phyloP scores from a whole-genome alignment of 2,888 invertebrate genomes.

The Agapetus fuscipes region DNA sequence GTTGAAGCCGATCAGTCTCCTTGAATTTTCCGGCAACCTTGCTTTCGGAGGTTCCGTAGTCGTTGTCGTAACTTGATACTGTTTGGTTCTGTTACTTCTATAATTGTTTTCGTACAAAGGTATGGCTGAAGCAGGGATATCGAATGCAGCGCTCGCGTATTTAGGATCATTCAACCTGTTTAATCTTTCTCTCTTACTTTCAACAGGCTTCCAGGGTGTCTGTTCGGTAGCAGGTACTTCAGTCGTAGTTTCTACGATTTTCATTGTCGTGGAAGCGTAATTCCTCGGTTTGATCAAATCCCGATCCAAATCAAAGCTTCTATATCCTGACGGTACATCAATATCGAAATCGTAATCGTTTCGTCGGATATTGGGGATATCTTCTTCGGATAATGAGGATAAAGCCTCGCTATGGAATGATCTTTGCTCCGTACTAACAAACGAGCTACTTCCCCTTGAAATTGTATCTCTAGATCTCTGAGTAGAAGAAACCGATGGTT shows the following conservation, averaged over 20 bases:
- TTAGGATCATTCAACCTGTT: neutral
- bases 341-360: conserved; percentile 7
- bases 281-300: neutral
- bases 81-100: conserved; percentile 3
- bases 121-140: conserved; percentile 10
- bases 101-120: conserved; percentile 7
- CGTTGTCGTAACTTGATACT: conserved; percentile 7
- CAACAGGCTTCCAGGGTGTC: neutral
- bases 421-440: neutral
- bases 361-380: conserved; percentile 1
- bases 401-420: neutral
- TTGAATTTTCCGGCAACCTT: no score
- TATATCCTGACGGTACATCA: conserved; percentile 1
- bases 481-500: neutral
- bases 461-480: neutral
- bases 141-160: conserved; percentile 7
- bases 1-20: no score
- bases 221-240: neutral
- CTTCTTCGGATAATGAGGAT: conserved; percentile 1
- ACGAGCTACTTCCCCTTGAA: neutral
- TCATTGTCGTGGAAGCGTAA: neutral
- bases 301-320: conserved; percentile 2
- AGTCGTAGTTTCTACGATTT: conserved; percentile 1
- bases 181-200: no score
- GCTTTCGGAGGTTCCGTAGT: neutral